Evolutionary conservation across 2,113 vertebrate species (phyloP).

Genomic region (Pyxicephalus adspersus): DNA sequence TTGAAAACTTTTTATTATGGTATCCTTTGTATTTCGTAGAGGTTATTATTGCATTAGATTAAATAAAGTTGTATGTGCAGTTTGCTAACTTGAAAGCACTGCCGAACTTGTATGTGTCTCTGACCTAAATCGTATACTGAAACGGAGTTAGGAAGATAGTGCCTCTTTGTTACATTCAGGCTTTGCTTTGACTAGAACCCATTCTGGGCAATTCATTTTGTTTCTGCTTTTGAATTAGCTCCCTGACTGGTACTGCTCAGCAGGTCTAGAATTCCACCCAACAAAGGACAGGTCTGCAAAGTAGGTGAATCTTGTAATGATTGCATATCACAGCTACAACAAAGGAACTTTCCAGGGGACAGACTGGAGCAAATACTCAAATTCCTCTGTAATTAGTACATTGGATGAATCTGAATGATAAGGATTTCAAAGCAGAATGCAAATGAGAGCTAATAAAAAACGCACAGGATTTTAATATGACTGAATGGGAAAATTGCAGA

Average conservation of each 20-base stretch:
- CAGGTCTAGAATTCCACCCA: conserved; percentile 53
- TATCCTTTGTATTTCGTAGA: conserved; percentile 5
- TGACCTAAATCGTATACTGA: conserved; percentile 47
- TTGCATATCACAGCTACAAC: conserved; percentile 68
- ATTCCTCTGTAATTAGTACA: conserved; percentile 83
- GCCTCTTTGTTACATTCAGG: conserved; percentile 4
- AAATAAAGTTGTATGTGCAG: conserved; percentile 34
- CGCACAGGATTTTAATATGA: neutral
- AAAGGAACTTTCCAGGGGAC: conserved; percentile 66
- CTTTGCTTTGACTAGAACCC: neutral
- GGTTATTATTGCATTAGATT: conserved; percentile 32
- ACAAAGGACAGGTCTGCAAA: conserved; percentile 59
- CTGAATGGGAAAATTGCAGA: neutral
- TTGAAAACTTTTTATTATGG: conserved; percentile 18
- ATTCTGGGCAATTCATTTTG: conserved; percentile 13
- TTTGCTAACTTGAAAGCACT: conserved; percentile 27
- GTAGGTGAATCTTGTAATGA: conserved; percentile 61
- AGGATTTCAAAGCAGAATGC: conserved; percentile 72
- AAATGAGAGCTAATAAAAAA: conserved; percentile 56
- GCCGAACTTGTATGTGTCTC: conserved; percentile 40
- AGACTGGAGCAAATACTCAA: conserved; percentile 59
- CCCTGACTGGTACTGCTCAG: conserved; percentile 39
- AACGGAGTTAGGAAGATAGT: conserved; percentile 34
- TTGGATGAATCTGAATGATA: conserved; percentile 78
- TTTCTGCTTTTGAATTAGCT: neutral